Conservation (phyloP, 1,140 invertebrate genomes). For the Nasonia vitripennis region DNA sequence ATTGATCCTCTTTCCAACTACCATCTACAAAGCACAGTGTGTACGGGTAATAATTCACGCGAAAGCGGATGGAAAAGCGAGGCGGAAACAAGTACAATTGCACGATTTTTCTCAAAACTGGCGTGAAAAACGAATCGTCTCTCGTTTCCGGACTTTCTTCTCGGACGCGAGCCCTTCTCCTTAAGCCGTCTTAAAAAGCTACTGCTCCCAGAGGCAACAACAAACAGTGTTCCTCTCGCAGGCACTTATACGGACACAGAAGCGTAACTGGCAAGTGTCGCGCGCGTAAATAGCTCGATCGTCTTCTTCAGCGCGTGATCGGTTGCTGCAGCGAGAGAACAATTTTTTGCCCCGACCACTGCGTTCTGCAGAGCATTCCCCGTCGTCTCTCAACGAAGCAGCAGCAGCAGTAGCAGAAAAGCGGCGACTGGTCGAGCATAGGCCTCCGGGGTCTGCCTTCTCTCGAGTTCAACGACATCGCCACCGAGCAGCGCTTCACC, state of each 20-base stretch:
- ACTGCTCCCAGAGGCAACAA: not conserved
- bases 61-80: too few species aligned
- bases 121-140: too few species aligned
- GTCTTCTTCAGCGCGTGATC: not conserved
- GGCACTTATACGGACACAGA: not conserved
- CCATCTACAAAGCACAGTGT: too few species aligned
- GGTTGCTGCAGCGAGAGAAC: not conserved
- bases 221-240: not conserved
- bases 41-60: too few species aligned
- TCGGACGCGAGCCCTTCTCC: not conserved
- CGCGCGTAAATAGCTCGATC: not conserved
- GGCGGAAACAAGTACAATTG: too few species aligned
- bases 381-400: not conserved
- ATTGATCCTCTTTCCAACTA: not conserved
- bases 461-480: conserved; percentile 42
- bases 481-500: not conserved
- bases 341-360: not conserved
- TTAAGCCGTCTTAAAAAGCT: not conserved
- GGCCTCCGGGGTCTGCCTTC: not conserved
- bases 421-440: not conserved
- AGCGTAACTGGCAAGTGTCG: not conserved
- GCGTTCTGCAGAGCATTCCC: not conserved
- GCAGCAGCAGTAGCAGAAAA: too few species aligned
- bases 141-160: not conserved
- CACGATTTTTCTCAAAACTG: too few species aligned